phyloP scores from a whole-genome alignment of 2,888 invertebrate species.

The Diploptera punctata region DNA sequence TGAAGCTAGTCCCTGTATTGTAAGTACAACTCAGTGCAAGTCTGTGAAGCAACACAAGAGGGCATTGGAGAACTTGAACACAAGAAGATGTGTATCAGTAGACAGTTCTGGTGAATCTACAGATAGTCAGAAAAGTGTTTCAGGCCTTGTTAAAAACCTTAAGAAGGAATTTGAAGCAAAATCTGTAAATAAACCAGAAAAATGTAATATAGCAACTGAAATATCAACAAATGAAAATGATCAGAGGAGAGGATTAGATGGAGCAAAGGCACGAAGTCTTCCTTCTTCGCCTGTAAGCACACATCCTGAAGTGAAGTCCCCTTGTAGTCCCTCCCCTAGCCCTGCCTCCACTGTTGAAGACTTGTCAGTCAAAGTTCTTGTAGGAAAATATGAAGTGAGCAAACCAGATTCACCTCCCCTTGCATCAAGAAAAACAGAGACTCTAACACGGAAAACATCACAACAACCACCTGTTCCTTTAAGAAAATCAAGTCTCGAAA shows the following conservation, averaged over 20 bases:
- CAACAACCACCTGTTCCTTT: slow-evolving; percentile 51
- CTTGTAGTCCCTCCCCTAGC: slow-evolving; percentile 22
- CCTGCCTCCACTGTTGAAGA: slow-evolving; percentile 61
- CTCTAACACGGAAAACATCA: slow-evolving; percentile 45
- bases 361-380: slow-evolving; percentile 74
- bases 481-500: slow-evolving; percentile 52
- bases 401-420: slow-evolving; percentile 35
- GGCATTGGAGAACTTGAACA: slow-evolving; percentile 58
- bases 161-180: slow-evolving; percentile 91
- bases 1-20: slow-evolving; percentile 56
- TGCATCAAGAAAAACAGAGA: slow-evolving; percentile 47
- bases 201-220: slow-evolving; percentile 30
- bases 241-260: slow-evolving; percentile 41
- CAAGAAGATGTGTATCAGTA: slow-evolving; percentile 49
- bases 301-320: slow-evolving; percentile 54
- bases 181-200: slow-evolving; percentile 50
- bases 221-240: slow-evolving; percentile 19
- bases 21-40: slow-evolving; percentile 58
- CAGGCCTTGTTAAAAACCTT: slow-evolving; percentile 83
- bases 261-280: slow-evolving; percentile 60
- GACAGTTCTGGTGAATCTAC: slow-evolving; percentile 51
- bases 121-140: slow-evolving; percentile 52
- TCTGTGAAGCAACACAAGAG: slow-evolving; percentile 62
- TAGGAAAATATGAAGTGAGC: slow-evolving; percentile 74
- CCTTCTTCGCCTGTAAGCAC: slow-evolving; percentile 70